phyloP scores from a whole-genome alignment of 2,888 invertebrate genomes.

The Platerodrilus igneus region DNA sequence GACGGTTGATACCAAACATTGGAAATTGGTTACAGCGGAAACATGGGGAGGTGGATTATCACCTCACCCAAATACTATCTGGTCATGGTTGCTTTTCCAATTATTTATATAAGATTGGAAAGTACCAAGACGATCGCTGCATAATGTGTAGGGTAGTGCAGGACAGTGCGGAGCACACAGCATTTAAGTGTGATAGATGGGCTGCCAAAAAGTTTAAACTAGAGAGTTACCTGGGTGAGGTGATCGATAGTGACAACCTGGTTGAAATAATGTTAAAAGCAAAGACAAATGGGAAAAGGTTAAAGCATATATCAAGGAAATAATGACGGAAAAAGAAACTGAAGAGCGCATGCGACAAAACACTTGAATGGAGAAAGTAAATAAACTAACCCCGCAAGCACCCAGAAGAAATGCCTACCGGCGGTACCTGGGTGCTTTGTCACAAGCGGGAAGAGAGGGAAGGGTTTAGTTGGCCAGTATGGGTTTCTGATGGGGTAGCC shows the following conservation, averaged over 20 bases:
- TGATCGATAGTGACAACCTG: background rate
- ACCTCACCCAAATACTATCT: constrained; percentile 3
- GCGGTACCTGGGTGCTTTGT: too few species aligned
- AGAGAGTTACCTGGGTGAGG: background rate
- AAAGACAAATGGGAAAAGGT: constrained; percentile 1
- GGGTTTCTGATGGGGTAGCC: too few species aligned
- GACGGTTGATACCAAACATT: constrained; percentile 3
- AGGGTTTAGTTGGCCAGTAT: too few species aligned
- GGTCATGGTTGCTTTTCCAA: constrained; percentile 2
- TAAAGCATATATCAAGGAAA: background rate
- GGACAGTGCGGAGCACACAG: constrained; percentile 1
- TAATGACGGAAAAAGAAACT: background rate
- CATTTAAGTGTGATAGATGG: constrained; percentile 2
- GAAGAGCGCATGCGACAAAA: background rate
- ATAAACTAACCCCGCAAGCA: too few species aligned
- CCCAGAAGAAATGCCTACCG: too few species aligned
- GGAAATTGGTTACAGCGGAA: constrained; percentile 3
- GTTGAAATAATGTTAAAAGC: background rate
- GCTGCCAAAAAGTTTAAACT: too few species aligned
- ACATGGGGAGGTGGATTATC: constrained; percentile 11
- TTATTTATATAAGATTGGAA: constrained; percentile 4
- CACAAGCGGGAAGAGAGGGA: too few species aligned
- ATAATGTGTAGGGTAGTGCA: background rate
- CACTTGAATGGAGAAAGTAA: too few species aligned
- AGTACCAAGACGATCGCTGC: background rate